Evolutionary conservation across 2,797 vertebrate genomes (phyloP), one percentile per base, ranked within the genome.

Genomic region (Gobionotothen gibberifrons): DNA sequence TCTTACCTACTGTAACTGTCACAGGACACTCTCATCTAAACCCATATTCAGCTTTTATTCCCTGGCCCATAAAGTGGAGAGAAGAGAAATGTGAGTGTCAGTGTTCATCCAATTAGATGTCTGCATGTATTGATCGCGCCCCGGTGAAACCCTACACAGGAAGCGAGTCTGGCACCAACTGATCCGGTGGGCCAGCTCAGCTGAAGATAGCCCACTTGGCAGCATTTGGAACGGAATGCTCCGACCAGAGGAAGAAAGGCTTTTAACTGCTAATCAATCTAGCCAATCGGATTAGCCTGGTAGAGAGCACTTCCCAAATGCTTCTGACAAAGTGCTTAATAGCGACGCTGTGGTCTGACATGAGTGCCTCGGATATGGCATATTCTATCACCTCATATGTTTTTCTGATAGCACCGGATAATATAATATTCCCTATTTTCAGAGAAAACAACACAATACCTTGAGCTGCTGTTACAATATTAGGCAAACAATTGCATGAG

Each of bases 241-340:
- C 81, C 36, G 78, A 85, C 84, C 81, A 88, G 87, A 89, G 91
- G 90, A 93, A 91, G 91, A 89, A 89, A 90, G 83, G 92, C 91
- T 94, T 94, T 94, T 94, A 94, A 92, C 91, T 90, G 88, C 89
- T 86, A 88, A 94, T 93, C 91, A 93, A 93, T 93, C 91, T 83
- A 72, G 78, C 84, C 87, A 92, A 94, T 93, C 88, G 86, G 86
- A 93, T 94, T 93, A 92, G 83, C 77, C 76, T 79, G 71, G 82
- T 88, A 77, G 85, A 88, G 76, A 91, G 90, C 89, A 89, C 80
- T 92, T 92, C 89, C 89, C 88, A 90, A 90, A 93, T 88, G 91
- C 85, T 72, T 89, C 81, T 79, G 90, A 92, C 92, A 92, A 92
- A 94, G 92, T 92, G 92, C 91, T 90, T 92, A 90, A 92, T 89